phyloP scores from a whole-genome alignment of 2,797 vertebrate species.

The Pygocentrus nattereri region DNA sequence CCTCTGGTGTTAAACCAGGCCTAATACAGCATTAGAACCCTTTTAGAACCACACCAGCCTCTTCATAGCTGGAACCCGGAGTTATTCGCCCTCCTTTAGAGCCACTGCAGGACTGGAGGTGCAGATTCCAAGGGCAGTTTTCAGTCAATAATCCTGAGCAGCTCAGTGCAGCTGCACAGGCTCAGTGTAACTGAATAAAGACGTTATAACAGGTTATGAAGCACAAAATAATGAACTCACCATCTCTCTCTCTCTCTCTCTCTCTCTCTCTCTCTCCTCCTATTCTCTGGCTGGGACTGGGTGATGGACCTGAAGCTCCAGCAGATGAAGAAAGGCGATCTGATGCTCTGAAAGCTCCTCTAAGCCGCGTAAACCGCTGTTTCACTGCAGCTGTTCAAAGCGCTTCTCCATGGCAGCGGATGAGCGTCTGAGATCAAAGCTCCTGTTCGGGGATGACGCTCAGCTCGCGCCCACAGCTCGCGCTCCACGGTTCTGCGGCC shows the following conservation, averaged over 20 bases:
- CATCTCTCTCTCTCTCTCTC: conserved; percentile 13
- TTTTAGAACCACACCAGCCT: no score
- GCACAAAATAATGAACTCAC: conserved; percentile 20
- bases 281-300: no score
- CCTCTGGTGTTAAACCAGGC: no score
- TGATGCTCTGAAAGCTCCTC: background rate
- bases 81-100: no score
- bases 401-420: no score
- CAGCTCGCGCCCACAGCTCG: background rate
- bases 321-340: background rate
- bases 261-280: background rate
- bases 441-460: background rate
- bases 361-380: background rate
- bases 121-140: conserved; percentile 29
- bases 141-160: conserved; percentile 10
- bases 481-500: background rate
- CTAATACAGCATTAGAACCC: no score
- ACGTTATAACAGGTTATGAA: background rate
- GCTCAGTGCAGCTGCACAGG: background rate
- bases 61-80: no score
- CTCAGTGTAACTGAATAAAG: conserved; percentile 2
- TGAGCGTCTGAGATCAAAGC: background rate
- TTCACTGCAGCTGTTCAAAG: background rate
- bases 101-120: background rate
- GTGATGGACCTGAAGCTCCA: background rate